Evolutionary conservation across 2,113 vertebrate species (phyloP).

Genomic region (Cyprinus carpio): DNA sequence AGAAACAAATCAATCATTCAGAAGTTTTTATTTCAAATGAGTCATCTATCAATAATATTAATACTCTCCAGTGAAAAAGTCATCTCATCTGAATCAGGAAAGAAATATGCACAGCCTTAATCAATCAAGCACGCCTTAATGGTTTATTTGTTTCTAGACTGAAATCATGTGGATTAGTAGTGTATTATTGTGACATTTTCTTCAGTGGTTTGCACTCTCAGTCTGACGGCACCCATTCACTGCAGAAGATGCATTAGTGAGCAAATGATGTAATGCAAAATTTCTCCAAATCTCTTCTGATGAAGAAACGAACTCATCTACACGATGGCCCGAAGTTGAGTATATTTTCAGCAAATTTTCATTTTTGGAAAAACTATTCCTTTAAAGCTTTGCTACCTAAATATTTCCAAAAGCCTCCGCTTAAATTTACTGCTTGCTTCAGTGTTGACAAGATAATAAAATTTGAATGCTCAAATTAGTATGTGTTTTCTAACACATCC

Average conservation of each 20-base stretch:
- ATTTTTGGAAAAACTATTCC: no score
- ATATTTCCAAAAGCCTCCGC: background rate
- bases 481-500: conserved; percentile 28
- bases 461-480: background rate
- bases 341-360: background rate
- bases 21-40: no score
- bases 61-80: no score
- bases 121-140: background rate
- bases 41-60: no score
- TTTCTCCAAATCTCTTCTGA: background rate
- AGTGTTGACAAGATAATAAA: background rate
- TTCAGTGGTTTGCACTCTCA: background rate
- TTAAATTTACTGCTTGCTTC: background rate
- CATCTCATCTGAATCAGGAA: background rate
- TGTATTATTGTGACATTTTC: background rate
- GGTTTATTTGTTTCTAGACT: background rate
- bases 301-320: background rate
- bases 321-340: background rate
- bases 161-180: background rate
- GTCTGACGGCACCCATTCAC: background rate
- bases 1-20: background rate
- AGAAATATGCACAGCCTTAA: background rate
- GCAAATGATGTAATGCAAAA: background rate
- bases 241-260: background rate
- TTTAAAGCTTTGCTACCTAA: background rate